phyloP scores from a whole-genome alignment of 2,113 vertebrate genomes.

The Diadophis punctatus region DNA sequence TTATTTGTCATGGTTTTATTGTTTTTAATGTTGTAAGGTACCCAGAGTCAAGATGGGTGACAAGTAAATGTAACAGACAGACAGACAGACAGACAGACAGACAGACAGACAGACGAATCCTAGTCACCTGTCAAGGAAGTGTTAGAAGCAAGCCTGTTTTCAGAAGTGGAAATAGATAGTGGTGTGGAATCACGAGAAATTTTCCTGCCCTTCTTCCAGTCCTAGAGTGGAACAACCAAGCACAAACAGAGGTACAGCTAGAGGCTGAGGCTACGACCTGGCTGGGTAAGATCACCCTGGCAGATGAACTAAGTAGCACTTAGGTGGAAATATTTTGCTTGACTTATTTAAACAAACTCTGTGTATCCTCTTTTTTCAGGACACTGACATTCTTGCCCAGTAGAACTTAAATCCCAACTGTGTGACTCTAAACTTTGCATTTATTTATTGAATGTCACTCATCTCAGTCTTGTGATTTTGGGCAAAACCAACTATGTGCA shows the following conservation, averaged over 20 bases:
- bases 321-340: background rate
- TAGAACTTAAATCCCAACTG: background rate
- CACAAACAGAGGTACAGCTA: background rate
- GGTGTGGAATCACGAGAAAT: background rate
- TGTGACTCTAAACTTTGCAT: background rate
- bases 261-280: background rate
- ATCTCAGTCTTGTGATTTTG: background rate
- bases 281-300: background rate
- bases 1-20: background rate
- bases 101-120: background rate
- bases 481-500: background rate
- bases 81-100: background rate
- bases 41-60: background rate
- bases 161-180: background rate
- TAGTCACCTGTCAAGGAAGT: background rate
- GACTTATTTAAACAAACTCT: background rate
- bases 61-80: background rate
- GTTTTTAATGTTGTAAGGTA: background rate
- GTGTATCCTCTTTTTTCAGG: background rate
- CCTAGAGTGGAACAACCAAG: background rate
- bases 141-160: background rate
- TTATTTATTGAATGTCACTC: background rate
- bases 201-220: background rate
- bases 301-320: background rate
- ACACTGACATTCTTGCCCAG: background rate